These are phyloP conservation scores for Turdus rufiventris DNA, from an alignment of 2,113 vertebrate genomes.

Conservation along the genomic window DNA sequence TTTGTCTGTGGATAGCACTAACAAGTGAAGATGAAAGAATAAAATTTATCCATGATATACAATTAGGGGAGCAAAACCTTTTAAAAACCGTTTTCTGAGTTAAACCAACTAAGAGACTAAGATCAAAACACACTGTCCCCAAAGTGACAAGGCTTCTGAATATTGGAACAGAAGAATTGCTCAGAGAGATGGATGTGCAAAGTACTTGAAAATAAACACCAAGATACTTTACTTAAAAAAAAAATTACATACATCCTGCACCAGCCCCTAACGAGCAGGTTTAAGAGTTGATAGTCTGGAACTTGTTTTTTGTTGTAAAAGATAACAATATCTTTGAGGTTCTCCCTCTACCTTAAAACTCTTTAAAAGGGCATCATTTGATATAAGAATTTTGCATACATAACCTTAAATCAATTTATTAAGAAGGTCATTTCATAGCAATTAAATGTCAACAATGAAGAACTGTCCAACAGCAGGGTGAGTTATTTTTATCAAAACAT, in stretches of 20 bases:
- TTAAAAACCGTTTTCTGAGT: neutral
- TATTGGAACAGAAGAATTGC: neutral
- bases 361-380: neutral
- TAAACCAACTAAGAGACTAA: neutral
- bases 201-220: neutral
- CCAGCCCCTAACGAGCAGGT: fast-evolving
- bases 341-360: neutral
- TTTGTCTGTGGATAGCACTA: neutral
- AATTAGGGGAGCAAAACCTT: neutral
- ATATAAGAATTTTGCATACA: neutral
- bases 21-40: neutral
- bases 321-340: neutral
- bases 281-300: neutral
- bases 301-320: neutral
- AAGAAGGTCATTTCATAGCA: neutral
- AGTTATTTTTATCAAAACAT: neutral
- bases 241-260: too few relatives aligned
- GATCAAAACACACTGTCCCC: neutral
- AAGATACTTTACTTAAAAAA: neutral
- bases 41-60: neutral
- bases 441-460: neutral
- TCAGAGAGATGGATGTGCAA: neutral
- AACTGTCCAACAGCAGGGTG: neutral
- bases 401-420: neutral
- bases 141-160: neutral